Evolutionary conservation across 2,113 vertebrate genomes (phyloP), one percentile per base, ranked within the genome.

Genomic region (Pitta sordida): DNA sequence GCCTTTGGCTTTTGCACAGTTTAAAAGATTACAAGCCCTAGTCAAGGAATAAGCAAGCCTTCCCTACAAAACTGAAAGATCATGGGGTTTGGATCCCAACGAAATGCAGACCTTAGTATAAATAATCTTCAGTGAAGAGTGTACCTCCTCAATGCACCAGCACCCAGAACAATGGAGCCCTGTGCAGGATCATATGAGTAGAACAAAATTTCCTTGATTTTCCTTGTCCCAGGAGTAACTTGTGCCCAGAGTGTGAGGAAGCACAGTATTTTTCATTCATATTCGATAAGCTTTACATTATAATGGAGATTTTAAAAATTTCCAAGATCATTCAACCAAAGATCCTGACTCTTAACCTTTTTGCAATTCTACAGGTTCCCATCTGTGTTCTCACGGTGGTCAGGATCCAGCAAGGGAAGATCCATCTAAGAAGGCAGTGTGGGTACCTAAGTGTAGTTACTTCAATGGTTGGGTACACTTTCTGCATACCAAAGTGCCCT

Each of bases 401-500:
- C 16, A 2, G 63, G 41, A 74, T 83, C 27, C 55, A 91, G 32
- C 29, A 49, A 62, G 49, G 53, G 21, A 80, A 64, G 39, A 67
- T 46, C 46, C 21, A 86, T 62, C 65, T 65, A 76, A 83, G 15
- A 15, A 73, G 23, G 14, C 7, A 23, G 18, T 13, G 27, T 39
- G 26, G 36, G 22, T 56, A 30, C 11, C 1, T 13, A 48, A 49
- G 13, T 29, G 11, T 62, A 90, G 90, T 92, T 88, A 93, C 58
- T 86, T 49, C 79, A 94, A 15, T 24, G 60, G 23, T 65, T 30
- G 43, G 15, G 30, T 88, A 59, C 32, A 55, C 6, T 70, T 90
- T 92, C 74, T 84, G 77, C 67, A 58, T 86, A 74, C 41, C 65
- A 83, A 88, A 88, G 55, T 80, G 88, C 75, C 71, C 43, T 49